Evolutionary conservation across 1,140 invertebrate species (phyloP).

Genomic region (Episyrphus balteatus): DNA sequence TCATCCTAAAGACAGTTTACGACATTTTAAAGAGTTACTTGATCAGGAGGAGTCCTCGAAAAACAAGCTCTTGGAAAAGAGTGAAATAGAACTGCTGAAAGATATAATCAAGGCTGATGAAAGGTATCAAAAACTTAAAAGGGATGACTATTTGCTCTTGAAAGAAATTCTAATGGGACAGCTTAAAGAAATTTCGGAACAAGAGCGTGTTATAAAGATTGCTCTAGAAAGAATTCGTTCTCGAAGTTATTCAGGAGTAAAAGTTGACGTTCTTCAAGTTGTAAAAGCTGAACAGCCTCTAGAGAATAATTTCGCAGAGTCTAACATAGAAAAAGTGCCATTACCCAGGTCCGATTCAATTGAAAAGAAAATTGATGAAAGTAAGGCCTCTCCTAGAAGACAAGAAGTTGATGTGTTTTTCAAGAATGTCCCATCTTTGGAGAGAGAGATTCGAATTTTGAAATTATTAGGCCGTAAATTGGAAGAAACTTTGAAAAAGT

Average conservation of each 20-base stretch:
- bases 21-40: too few species aligned
- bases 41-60: too few species aligned
- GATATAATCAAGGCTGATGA: conserved; percentile 6
- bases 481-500: conserved; percentile 11
- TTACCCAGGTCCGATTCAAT: too few species aligned
- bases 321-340: too few species aligned
- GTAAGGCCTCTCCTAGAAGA: not conserved
- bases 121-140: conserved; percentile 5
- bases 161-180: conserved; percentile 8
- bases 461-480: conserved; percentile 21
- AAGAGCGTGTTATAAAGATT: conserved; percentile 1
- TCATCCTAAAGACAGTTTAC: too few species aligned
- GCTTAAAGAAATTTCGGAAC: conserved; percentile 10
- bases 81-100: conserved; percentile 5
- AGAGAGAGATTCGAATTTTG: conserved; percentile 20
- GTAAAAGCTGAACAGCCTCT: too few species aligned
- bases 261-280: too few species aligned
- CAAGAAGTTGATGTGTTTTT: conserved; percentile 13
- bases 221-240: too few species aligned
- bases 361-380: too few species aligned
- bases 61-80: too few species aligned
- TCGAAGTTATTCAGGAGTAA: too few species aligned
- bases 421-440: conserved; percentile 21
- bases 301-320: too few species aligned
- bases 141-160: conserved; percentile 6